Conservation (phyloP, 2,888 invertebrate genomes). For the Drosophila mayaguana region DNA sequence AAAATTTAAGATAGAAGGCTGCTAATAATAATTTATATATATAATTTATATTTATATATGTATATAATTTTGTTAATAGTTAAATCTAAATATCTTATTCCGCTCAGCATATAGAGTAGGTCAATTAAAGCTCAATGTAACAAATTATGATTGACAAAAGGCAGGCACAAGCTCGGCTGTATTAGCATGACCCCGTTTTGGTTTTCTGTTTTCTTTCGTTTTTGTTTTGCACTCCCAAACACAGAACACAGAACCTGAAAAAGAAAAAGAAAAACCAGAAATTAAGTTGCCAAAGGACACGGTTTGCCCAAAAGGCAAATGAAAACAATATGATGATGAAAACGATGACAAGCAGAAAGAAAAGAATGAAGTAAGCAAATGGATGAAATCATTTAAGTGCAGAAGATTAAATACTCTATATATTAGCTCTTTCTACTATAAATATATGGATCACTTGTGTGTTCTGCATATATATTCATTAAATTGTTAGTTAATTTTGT, state of each 20-base stretch:
- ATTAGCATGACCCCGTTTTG: conserved; percentile 67
- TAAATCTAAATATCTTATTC: neutral
- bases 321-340: conserved; percentile 55
- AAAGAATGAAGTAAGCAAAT: neutral
- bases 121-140: conserved; percentile 67
- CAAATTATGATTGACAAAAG: conserved; percentile 69
- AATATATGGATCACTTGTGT: too few relatives aligned
- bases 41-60: too few relatives aligned
- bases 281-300: conserved; percentile 67
- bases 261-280: conserved; percentile 44
- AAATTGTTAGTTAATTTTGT: too few relatives aligned
- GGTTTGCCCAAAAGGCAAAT: conserved; percentile 48
- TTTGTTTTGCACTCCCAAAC: conserved; percentile 3
- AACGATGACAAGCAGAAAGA: conserved; percentile 43
- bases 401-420: conserved; percentile 7
- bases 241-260: conserved; percentile 9
- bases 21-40: too few relatives aligned
- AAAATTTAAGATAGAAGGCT: too few relatives aligned
- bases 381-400: neutral
- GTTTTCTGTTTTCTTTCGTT: conserved; percentile 18
- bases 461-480: too few relatives aligned
- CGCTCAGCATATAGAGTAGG: conserved; percentile 52
- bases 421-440: too few relatives aligned
- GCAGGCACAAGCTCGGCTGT: conserved; percentile 37
- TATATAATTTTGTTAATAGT: too few relatives aligned